A percentile compares a stretch with the other conserved stretches of the same genome.
phyloP scores from a whole-genome alignment of 2,797 vertebrate genomes.

The Lophura swinhoii region DNA sequence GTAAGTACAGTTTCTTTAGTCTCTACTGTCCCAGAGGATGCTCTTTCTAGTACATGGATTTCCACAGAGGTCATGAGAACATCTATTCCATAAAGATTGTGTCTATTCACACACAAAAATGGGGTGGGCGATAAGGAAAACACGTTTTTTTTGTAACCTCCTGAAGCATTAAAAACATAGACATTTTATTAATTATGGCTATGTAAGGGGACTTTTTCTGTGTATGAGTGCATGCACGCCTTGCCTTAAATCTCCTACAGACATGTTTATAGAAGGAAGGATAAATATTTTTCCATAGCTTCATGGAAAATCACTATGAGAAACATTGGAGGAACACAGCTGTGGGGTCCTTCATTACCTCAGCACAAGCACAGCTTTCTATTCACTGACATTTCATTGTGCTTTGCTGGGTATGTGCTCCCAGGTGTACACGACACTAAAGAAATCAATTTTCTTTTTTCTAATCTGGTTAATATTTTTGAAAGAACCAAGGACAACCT shows the following conservation, averaged over 20 bases:
- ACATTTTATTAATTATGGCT: conserved; percentile 54
- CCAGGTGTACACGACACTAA: background rate
- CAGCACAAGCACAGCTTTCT: conserved; percentile 22
- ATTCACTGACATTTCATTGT: conserved; percentile 10
- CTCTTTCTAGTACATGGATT: rapidly evolving
- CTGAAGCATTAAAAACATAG: conserved; percentile 18
- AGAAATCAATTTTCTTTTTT: background rate
- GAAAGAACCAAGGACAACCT: background rate
- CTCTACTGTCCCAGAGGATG: background rate
- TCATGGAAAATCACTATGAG: conserved; percentile 70
- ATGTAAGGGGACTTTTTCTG: conserved; percentile 37
- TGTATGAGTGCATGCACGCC: background rate
- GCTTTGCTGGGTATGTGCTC: background rate
- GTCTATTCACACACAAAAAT: background rate
- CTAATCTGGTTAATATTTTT: background rate
- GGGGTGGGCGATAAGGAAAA: background rate
- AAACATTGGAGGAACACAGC: conserved; percentile 65
- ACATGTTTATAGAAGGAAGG: conserved; percentile 69
- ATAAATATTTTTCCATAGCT: conserved; percentile 75
- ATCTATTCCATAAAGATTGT: background rate
- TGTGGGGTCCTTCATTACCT: conserved; percentile 63
- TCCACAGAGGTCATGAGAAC: background rate
- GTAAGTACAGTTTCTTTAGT: background rate
- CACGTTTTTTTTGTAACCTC: background rate
- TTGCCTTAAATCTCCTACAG: conserved; percentile 65